Conservation (phyloP, 2,113 vertebrate genomes). For the Hiodon alosoides region DNA sequence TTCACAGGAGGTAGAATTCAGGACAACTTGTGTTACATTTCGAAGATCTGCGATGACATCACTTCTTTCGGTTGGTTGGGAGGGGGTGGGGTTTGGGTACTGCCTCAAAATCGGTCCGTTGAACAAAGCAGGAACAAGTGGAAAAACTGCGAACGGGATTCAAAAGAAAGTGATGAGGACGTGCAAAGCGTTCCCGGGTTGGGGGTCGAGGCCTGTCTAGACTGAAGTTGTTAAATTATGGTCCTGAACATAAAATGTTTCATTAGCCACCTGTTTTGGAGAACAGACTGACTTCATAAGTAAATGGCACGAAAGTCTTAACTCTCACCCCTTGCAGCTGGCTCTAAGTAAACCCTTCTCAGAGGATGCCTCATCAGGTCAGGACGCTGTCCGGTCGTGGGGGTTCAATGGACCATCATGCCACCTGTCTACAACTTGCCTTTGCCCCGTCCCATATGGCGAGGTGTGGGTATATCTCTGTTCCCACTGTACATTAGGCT, state of each 20-base stretch:
- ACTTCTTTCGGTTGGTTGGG: background rate
- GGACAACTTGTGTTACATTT: background rate
- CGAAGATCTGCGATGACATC: slow-evolving; percentile 4
- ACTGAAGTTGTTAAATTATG: background rate
- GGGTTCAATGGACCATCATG: background rate
- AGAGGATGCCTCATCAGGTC: background rate
- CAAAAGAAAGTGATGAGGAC: background rate
- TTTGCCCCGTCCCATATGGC: too few relatives aligned
- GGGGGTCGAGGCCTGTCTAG: background rate
- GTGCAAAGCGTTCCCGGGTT: too few relatives aligned
- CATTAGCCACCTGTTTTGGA: slow-evolving; percentile 17
- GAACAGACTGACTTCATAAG: background rate
- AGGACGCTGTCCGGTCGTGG: background rate
- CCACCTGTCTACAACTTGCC: background rate
- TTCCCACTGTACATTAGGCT: too few relatives aligned
- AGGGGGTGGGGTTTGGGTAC: background rate
- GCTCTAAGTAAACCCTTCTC: background rate
- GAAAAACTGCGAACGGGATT: background rate
- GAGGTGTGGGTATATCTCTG: too few relatives aligned
- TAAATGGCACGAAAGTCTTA: background rate
- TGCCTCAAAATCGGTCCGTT: background rate
- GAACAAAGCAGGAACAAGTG: slow-evolving; percentile 10
- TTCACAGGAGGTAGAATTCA: background rate
- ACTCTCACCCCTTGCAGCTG: background rate
- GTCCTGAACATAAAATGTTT: slow-evolving; percentile 6